Evolutionary conservation across 2,888 invertebrate species (phyloP).

Genomic region (Rhingia rostrata): DNA sequence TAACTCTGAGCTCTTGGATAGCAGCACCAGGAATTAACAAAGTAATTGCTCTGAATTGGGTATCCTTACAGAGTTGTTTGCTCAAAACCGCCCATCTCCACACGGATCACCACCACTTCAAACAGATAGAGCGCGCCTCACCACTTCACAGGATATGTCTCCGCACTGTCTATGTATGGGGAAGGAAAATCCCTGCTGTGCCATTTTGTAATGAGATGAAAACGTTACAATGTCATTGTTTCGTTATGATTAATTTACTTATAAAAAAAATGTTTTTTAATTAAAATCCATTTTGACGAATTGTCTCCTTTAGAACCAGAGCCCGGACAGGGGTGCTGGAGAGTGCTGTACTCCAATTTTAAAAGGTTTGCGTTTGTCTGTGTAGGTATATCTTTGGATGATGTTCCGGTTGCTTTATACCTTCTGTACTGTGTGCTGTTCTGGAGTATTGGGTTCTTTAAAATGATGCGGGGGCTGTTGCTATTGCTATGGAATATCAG

Average conservation of each 20-base stretch:
- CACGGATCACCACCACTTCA: not conserved
- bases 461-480: too few relatives aligned
- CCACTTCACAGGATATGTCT: slow-evolving; percentile 21
- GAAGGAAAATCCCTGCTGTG: slow-evolving; percentile 46
- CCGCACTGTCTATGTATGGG: slow-evolving; percentile 10
- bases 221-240: slow-evolving; percentile 67
- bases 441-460: too few relatives aligned
- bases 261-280: slow-evolving; percentile 44
- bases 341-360: not conserved
- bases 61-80: slow-evolving; percentile 53
- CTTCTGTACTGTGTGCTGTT: too few relatives aligned
- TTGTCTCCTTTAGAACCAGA: slow-evolving; percentile 45
- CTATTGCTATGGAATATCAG: too few relatives aligned
- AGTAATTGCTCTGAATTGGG: slow-evolving; percentile 62
- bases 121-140: slow-evolving; percentile 8
- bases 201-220: slow-evolving; percentile 67
- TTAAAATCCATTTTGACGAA: slow-evolving; percentile 71
- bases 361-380: slow-evolving; percentile 15
- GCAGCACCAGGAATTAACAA: slow-evolving; percentile 48
- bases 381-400: too few relatives aligned
- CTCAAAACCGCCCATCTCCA: slow-evolving; percentile 22
- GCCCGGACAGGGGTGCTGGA: not conserved
- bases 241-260: slow-evolving; percentile 71
- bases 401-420: too few relatives aligned
- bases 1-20: slow-evolving; percentile 25